phyloP scores from a whole-genome alignment of 2,888 invertebrate species.

The Sipunculus nudus region DNA sequence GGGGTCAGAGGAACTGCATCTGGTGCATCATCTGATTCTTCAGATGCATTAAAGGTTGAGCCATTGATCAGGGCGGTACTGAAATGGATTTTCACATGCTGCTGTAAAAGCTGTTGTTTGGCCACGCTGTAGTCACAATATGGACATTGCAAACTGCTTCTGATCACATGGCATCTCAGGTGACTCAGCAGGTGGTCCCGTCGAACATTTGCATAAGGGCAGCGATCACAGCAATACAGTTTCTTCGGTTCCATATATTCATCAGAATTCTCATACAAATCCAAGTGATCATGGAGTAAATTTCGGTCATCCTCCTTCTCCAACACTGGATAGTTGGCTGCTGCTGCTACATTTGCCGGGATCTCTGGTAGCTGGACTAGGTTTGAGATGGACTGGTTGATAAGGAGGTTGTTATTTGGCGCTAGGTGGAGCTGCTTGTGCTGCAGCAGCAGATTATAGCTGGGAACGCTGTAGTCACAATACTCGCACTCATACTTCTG shows the following conservation, averaged over 20 bases:
- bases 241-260: conserved; percentile 72
- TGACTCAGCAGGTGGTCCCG: conserved; percentile 81
- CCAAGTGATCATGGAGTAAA: conserved; percentile 52
- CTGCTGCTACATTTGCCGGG: conserved; percentile 69
- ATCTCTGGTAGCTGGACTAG: conserved; percentile 66
- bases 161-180: conserved; percentile 77
- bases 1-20: too few species aligned
- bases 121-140: conserved; percentile 85
- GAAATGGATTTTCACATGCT: conserved; percentile 84
- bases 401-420: conserved; percentile 59
- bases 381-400: conserved; percentile 60
- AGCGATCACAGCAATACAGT: conserved; percentile 77
- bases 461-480: conserved; percentile 83
- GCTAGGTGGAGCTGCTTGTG: conserved; percentile 75
- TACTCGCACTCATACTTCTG: conserved; percentile 84
- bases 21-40: too few species aligned
- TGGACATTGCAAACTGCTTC: conserved; percentile 77
- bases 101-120: conserved; percentile 78
- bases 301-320: conserved; percentile 49
- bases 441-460: conserved; percentile 84
- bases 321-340: conserved; percentile 51
- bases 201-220: conserved; percentile 81
- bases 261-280: conserved; percentile 57
- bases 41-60: too few species aligned
- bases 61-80: too few species aligned